These are phyloP conservation scores for Pedionomus torquatus DNA, from an alignment of 2,113 vertebrate genomes.

Conservation along the genomic window DNA sequence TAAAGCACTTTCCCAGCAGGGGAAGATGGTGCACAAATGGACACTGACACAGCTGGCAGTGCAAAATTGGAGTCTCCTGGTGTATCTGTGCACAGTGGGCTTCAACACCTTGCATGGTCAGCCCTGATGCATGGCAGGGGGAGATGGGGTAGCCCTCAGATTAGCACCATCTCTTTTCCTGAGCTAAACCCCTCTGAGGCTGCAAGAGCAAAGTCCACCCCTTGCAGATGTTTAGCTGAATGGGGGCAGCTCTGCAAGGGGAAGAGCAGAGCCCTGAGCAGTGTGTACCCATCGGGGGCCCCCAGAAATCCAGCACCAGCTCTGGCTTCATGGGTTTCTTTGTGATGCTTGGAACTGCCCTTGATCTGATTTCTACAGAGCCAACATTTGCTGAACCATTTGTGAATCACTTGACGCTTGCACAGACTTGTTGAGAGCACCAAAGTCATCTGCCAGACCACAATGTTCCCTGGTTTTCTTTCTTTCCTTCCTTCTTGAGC, in stretches of 20 bases:
- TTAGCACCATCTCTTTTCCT: not conserved
- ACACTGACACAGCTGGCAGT: not conserved
- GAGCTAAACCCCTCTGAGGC: not conserved
- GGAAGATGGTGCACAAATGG: rapidly evolving
- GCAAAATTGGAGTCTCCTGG: not conserved
- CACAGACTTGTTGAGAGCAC: conserved; percentile 30
- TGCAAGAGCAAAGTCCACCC: not conserved
- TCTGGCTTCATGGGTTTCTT: not conserved
- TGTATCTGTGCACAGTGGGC: not conserved
- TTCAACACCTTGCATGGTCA: not conserved
- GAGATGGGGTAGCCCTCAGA: rapidly evolving
- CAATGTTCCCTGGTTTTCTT: not conserved
- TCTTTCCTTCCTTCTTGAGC: not conserved
- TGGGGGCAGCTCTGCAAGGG: not conserved
- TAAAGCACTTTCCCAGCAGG: not conserved
- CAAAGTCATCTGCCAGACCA: conserved; percentile 1
- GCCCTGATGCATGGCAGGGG: not conserved
- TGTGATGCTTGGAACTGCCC: not conserved
- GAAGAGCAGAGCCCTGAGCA: rapidly evolving
- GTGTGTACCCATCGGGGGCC: rapidly evolving
- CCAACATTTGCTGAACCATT: conserved; percentile 21
- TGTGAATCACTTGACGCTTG: conserved; percentile 28
- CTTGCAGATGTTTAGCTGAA: not conserved
- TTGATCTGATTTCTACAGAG: conserved; percentile 1
- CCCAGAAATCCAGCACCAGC: not conserved